phyloP scores from a whole-genome alignment of 2,888 invertebrate species.

The Urechis unicinctus region DNA sequence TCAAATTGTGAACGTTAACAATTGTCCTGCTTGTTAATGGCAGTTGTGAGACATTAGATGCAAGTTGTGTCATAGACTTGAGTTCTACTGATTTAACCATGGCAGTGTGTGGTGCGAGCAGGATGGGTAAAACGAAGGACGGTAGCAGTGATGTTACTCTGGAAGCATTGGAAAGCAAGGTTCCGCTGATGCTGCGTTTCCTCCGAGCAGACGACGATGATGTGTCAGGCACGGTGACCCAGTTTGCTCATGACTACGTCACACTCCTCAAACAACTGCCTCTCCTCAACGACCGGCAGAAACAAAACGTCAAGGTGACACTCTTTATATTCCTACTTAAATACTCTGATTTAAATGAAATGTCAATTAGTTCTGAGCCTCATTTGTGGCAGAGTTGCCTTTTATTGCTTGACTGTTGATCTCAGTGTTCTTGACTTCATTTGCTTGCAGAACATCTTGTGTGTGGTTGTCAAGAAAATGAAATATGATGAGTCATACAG shows the following conservation, averaged over 20 bases:
- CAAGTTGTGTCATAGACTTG: too few species aligned
- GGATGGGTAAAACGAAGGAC: too few species aligned
- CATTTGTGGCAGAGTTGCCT: too few species aligned
- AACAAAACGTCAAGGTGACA: conserved; percentile 12
- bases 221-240: conserved; percentile 53
- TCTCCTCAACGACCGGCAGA: conserved; percentile 13
- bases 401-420: not conserved
- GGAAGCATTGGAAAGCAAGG: conserved; percentile 50
- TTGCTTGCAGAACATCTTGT: conserved; percentile 46
- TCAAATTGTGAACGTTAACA: too few species aligned
- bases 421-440: too few species aligned
- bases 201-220: conserved; percentile 55
- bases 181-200: conserved; percentile 52
- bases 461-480: conserved; percentile 53
- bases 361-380: not conserved
- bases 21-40: too few species aligned
- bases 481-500: conserved; percentile 55
- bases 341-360: not conserved
- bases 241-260: conserved; percentile 55
- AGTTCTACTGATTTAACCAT: not conserved
- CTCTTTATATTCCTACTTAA: not conserved
- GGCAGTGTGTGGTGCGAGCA: too few species aligned
- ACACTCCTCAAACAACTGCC: conserved; percentile 49
- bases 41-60: not conserved
- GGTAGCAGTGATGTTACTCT: too few species aligned